These are phyloP conservation scores for Origma solitaria DNA, from an alignment of 2,113 vertebrate species.

Conservation along the genomic window DNA sequence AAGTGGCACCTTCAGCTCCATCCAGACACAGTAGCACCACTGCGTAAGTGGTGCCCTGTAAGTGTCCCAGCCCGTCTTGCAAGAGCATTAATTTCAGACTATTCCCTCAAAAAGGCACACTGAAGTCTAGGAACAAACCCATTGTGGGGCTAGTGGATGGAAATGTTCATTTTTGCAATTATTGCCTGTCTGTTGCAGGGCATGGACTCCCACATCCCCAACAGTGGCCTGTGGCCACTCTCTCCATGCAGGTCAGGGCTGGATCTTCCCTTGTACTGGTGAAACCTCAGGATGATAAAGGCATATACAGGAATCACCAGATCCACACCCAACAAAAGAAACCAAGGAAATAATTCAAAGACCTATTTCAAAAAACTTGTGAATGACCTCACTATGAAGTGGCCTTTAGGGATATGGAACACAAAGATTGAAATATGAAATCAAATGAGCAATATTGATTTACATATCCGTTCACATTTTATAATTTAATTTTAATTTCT, in stretches of 20 bases:
- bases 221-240: not conserved
- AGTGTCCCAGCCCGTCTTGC: not conserved
- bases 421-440: not conserved
- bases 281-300: not conserved
- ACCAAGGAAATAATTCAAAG: not conserved
- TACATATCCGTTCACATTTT: not conserved
- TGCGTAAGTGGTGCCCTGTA: not conserved
- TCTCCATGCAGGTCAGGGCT: not conserved
- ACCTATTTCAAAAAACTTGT: not conserved
- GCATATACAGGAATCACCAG: not conserved
- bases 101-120: not conserved
- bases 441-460: not conserved
- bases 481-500: not conserved
- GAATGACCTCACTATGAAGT: not conserved
- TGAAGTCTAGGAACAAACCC: not conserved
- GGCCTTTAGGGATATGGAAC: not conserved
- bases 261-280: not conserved
- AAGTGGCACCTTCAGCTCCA: not conserved
- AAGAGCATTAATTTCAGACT: not conserved
- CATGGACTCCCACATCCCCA: rapidly evolving
- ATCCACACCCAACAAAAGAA: not conserved
- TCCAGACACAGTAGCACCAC: not conserved
- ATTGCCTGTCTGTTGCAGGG: not conserved
- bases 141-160: not conserved
- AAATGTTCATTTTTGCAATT: not conserved